Evolutionary conservation across 2,113 vertebrate species (phyloP).

Genomic region (Hippolais icterina): DNA sequence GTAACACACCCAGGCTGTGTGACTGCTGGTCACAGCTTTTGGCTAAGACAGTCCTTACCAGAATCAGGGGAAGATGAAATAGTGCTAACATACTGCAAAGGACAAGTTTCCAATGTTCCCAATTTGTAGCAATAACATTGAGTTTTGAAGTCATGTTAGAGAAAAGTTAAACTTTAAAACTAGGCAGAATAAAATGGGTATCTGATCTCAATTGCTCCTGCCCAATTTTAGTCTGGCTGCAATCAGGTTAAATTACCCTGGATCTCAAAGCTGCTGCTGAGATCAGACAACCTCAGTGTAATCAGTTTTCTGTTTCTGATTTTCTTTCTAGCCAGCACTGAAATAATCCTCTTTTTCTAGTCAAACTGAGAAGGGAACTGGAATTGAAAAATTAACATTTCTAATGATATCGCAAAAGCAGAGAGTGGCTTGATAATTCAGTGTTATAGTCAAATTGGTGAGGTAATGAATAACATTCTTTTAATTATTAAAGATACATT

Average conservation of each 20-base stretch:
- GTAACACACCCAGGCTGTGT: neutral
- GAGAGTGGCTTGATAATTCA: slow-evolving; percentile 34
- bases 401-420: slow-evolving; percentile 22
- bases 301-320: slow-evolving; percentile 8
- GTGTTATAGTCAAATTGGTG: slow-evolving; percentile 41
- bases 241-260: slow-evolving; percentile 10
- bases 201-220: neutral
- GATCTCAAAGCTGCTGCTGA: slow-evolving; percentile 10
- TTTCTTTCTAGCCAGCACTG: neutral
- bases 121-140: neutral
- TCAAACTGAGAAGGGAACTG: neutral
- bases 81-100: neutral
- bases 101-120: neutral
- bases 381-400: slow-evolving; percentile 5
- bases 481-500: slow-evolving; percentile 76
- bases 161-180: neutral
- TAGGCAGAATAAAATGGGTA: neutral
- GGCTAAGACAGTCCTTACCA: neutral
- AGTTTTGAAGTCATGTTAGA: neutral
- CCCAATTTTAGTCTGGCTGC: neutral
- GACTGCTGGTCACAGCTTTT: neutral
- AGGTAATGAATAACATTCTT: slow-evolving; percentile 63
- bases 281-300: neutral
- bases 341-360: slow-evolving; percentile 30
- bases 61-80: neutral